Base-by-base conservation (phyloP, 1,140 invertebrate genomes). In the Zaprionus camerounensis region DNA sequence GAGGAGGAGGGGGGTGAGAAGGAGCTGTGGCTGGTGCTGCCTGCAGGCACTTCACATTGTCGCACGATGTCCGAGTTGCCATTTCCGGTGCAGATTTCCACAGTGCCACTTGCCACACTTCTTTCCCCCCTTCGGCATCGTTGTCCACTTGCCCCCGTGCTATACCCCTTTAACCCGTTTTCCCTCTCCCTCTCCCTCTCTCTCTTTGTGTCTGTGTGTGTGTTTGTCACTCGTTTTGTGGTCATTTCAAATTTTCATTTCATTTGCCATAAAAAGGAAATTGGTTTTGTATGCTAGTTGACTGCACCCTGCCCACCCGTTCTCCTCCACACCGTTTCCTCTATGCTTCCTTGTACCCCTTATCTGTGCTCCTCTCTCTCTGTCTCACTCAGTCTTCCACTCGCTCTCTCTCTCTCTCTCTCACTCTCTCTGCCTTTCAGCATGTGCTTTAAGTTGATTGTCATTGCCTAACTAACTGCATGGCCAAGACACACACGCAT, bases 181-280 rank as follows among this genome's bases (percentile, higher is more conserved):
- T 15, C 6, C 15, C 6, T 2, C 38, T 12, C 20, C 13, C n/a
- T 13, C 22, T 15, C 7, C 7, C 3, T 53, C 61, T 34, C 1
- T 15, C 13, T 22, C 2, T 15, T 22, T 65, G 24, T 28, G 15
- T n/a, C n/a, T 55, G 17, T 55, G 13, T 61, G 46, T 78, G 66
- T 75, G 65, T 70, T 58, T 78, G 71, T 78, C 71, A 78, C 59
- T 65, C 66, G 76, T 80, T 85, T 85, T 88, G 85, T 88, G 84
- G 84, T 88, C 84, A 88, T 88, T 88, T 88, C 85, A 88, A 88
- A 90, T 88, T 88, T 88, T 88, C 84, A 88, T 88, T 88, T 88
- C 84, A 90, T 90, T 88, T 88, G 85, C 85, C 84, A 90, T 88
- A 88, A 88, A 88, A 88, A 88, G 84, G 84, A 88, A 88, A 88